phyloP scores from a whole-genome alignment of 2,113 vertebrate species.

The Arizona elegans region DNA sequence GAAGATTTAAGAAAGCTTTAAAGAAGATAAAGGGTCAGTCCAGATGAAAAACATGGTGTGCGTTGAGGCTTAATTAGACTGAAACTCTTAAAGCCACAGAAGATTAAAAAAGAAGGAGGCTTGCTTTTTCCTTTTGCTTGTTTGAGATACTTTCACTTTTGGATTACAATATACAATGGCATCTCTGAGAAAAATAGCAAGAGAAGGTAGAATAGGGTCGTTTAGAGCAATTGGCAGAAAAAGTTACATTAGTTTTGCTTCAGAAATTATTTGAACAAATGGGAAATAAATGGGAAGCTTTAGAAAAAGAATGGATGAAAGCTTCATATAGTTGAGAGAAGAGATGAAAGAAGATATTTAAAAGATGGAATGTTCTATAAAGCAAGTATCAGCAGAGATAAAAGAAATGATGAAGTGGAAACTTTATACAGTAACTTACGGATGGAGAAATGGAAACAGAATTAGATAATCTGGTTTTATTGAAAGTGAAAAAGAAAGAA shows the following conservation, averaged over 20 bases:
- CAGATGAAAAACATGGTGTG: not conserved
- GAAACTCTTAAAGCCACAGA: not conserved
- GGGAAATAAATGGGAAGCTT: not conserved
- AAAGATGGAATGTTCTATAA: not conserved
- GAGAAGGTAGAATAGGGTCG: not conserved
- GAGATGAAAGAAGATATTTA: not conserved
- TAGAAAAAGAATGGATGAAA: not conserved
- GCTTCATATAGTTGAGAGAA: not conserved
- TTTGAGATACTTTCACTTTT: not conserved
- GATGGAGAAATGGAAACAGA: not conserved
- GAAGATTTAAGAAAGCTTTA: not conserved
- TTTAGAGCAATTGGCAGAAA: not conserved
- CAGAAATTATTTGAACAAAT: not conserved
- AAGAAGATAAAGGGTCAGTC: not conserved
- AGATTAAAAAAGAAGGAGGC: not conserved
- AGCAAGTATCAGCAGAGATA: not conserved
- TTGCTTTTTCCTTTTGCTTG: not conserved
- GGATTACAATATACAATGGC: not conserved
- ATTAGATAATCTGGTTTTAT: not conserved
- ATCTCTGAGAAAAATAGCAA: not conserved
- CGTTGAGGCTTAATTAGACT: not conserved
- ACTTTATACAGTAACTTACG: not conserved
- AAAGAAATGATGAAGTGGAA: not conserved
- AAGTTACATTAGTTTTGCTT: not conserved
- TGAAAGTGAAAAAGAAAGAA: not conserved